These are phyloP conservation scores for Erynnis tages DNA, from an alignment of 2,888 invertebrate genomes.

Conservation along the genomic window DNA sequence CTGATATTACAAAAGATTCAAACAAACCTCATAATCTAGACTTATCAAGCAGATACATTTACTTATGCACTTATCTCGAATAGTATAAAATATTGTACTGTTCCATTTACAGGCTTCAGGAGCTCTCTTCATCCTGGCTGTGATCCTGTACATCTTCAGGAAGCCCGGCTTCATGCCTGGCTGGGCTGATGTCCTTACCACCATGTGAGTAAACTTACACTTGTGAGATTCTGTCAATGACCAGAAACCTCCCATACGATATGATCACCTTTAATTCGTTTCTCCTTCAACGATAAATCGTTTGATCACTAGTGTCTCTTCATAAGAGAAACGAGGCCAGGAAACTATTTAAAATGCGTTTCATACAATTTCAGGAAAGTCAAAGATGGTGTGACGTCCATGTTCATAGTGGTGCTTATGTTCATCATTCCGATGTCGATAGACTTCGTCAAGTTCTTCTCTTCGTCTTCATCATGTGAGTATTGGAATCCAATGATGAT, in stretches of 20 bases:
- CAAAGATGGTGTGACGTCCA: slow-evolving; percentile 91
- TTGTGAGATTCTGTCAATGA: background rate
- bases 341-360: background rate
- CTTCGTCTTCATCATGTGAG: slow-evolving; percentile 64
- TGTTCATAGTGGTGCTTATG: slow-evolving; percentile 90
- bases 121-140: slow-evolving; percentile 87
- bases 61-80: background rate
- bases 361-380: slow-evolving; percentile 79
- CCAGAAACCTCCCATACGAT: too few relatives aligned
- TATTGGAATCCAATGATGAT: slow-evolving; percentile 25
- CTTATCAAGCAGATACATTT: too few relatives aligned
- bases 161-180: slow-evolving; percentile 93
- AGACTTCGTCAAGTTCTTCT: slow-evolving; percentile 87
- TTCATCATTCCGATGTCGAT: slow-evolving; percentile 92
- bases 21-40: too few relatives aligned
- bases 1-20: too few relatives aligned
- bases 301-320: too few relatives aligned
- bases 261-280: too few relatives aligned
- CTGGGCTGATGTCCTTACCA: slow-evolving; percentile 88
- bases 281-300: too few relatives aligned
- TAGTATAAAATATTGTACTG: background rate
- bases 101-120: slow-evolving; percentile 79
- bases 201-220: slow-evolving; percentile 70
- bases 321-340: too few relatives aligned
- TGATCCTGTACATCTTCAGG: slow-evolving; percentile 93